Evolutionary conservation across 2,113 vertebrate genomes (phyloP).

Genomic region (Brevimyrus niger): DNA sequence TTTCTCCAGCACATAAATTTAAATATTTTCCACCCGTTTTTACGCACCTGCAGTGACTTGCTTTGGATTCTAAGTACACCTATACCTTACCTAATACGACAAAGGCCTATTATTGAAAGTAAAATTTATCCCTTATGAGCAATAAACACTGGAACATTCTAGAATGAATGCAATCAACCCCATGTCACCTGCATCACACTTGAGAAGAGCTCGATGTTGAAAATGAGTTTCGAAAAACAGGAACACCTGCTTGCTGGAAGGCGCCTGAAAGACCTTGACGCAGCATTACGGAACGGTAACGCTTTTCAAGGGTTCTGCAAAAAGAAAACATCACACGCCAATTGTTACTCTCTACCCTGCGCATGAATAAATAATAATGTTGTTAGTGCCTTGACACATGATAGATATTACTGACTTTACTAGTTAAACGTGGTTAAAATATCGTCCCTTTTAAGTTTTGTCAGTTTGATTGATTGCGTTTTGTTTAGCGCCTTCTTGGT

Average conservation of each 20-base stretch:
- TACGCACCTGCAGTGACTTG: not conserved
- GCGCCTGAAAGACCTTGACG: not conserved
- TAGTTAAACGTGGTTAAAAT: not conserved
- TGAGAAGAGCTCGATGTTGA: not conserved
- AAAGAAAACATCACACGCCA: not conserved
- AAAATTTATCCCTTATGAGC: not conserved
- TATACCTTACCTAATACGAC: not conserved
- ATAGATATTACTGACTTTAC: not conserved
- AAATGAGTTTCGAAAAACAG: not conserved
- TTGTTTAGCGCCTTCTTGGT: not conserved
- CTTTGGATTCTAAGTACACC: not conserved
- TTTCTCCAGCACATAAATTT: not conserved
- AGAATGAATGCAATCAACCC: constrained; percentile 6
- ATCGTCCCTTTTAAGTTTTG: not conserved
- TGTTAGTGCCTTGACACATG: not conserved
- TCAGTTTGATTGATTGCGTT: not conserved
- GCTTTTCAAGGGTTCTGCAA: not conserved
- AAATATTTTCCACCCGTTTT: not conserved
- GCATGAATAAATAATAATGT: not conserved
- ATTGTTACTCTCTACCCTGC: not conserved
- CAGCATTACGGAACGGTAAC: not conserved
- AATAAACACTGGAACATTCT: not conserved
- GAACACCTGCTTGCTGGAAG: not conserved
- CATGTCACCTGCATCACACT: not conserved
- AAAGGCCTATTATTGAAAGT: not conserved